Percentiles rank a stretch among this genome's conserved stretches.
Evolutionary conservation across 53 echinoderm and acorn worm species (phyloP).

Genomic region (Holothuria scabra): DNA sequence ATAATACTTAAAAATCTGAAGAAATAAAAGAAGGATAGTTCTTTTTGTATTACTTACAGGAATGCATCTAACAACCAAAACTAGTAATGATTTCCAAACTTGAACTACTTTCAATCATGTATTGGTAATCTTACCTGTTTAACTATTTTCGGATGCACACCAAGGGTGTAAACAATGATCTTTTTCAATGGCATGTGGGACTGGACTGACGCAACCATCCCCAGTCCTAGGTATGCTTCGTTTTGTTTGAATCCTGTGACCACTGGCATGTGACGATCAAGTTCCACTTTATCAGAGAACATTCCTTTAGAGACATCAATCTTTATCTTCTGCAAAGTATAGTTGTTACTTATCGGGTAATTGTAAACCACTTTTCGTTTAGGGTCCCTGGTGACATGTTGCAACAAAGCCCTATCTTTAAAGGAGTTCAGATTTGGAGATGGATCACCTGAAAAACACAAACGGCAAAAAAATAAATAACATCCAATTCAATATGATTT

Average conservation of each 20-base stretch:
- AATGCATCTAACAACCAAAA: neutral
- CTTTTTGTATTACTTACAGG: neutral
- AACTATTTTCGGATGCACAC: slow-evolving; percentile 76
- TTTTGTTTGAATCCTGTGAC: slow-evolving; percentile 77
- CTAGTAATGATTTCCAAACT: neutral
- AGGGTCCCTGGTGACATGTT: slow-evolving; percentile 77
- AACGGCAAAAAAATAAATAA: too few species aligned
- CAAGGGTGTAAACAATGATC: slow-evolving; percentile 83
- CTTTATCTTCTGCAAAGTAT: slow-evolving; percentile 50
- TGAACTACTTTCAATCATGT: too few species aligned
- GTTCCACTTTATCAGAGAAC: slow-evolving; percentile 49
- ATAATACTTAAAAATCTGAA: too few species aligned
- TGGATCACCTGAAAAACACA: too few species aligned
- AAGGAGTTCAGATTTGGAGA: slow-evolving; percentile 7
- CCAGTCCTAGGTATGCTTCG: slow-evolving; percentile 73
- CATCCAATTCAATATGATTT: too few species aligned
- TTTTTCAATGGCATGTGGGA: slow-evolving; percentile 93
- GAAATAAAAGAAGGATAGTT: too few species aligned
- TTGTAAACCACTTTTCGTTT: slow-evolving; percentile 64
- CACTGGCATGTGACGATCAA: slow-evolving; percentile 73
- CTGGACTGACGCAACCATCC: slow-evolving; percentile 83
- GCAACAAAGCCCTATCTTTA: slow-evolving; percentile 43
- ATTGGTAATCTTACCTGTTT: slow-evolving; percentile 60
- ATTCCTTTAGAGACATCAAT: slow-evolving; percentile 70
- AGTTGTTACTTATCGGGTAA: slow-evolving; percentile 71